phyloP scores from a whole-genome alignment of 2,888 invertebrate genomes.

The Hypsopygia costalis region DNA sequence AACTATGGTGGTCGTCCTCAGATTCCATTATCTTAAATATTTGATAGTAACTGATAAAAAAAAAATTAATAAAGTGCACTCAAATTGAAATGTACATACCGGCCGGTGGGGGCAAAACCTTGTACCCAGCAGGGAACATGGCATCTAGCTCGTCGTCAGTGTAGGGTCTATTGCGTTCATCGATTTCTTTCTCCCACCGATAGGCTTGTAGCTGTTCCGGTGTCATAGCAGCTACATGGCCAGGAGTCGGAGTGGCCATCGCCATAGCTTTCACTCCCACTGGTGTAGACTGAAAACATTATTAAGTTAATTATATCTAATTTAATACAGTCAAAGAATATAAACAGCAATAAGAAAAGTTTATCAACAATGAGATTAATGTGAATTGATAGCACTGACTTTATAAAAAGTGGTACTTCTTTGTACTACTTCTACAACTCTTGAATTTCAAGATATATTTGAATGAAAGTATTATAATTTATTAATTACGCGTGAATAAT shows the following conservation, averaged over 20 bases:
- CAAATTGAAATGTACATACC: constrained; percentile 69
- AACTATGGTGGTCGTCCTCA: constrained; percentile 55
- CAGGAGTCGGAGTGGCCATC: constrained; percentile 98
- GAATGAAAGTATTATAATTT: too few relatives aligned
- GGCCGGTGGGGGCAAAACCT: constrained; percentile 96
- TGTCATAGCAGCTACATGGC: constrained; percentile 98
- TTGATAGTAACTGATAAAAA: constrained; percentile 11
- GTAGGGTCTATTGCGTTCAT: constrained; percentile 97
- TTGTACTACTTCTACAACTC: too few relatives aligned
- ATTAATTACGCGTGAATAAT: too few relatives aligned
- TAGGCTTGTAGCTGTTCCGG: constrained; percentile 99
- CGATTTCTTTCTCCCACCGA: constrained; percentile 99
- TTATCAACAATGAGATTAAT: too few relatives aligned
- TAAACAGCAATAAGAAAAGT: too few relatives aligned
- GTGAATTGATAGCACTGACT: too few relatives aligned
- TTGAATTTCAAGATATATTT: too few relatives aligned
- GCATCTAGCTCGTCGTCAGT: constrained; percentile 98
- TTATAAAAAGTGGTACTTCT: too few relatives aligned
- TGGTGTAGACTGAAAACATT: constrained; percentile 83
- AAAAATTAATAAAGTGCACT: constrained; percentile 12
- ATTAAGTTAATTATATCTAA: neutral
- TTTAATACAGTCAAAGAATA: too few relatives aligned
- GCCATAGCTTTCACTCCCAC: constrained; percentile 98
- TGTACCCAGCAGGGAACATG: constrained; percentile 99
- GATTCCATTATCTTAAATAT: constrained; percentile 25